Evolutionary conservation across 2,113 vertebrate species (phyloP), one percentile per base, ranked within the genome.

Genomic region (Canis aureus): DNA sequence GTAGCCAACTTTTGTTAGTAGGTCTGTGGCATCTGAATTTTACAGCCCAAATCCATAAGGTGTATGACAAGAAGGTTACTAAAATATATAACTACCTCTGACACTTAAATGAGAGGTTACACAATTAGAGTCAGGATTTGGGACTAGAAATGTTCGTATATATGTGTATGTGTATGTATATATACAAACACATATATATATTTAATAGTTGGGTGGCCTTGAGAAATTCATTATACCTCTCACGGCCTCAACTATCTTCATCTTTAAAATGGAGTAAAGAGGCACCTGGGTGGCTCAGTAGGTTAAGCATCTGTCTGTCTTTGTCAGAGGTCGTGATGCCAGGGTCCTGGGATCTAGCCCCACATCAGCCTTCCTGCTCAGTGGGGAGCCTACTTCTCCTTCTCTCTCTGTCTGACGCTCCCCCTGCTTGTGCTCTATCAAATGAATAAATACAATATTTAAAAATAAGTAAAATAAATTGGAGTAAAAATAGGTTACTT

Each of bases 231-330:
- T 38, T 88, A 23, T 2, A 43, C 4, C 13, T 85, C 57, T 93
- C 67, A 87, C 4, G 43, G 9, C 79, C 57, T 97, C 53, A 79
- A 69, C 32, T 88, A 91, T 89, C 66, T 85, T 97, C 35, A 27
- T 93, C 76, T 92, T 78, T 91, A 82, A 95, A 88, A 89, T 78
- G 27, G 8, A 87, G 19, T 69, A 74, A 95, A 93, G 43, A 43
- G 43, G 43, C 7, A 43, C 43, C 43, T 43, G 43, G 43, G 43
- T 43, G 43, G 43, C 43, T 43, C 5, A 8, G 43, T 43, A 43
- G 43, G 43, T 43, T 43, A 43, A 43, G 43, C 43, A 43, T 7
- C 43, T 43, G 7, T 43, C 43, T 43, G 43, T 43, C 43, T 43
- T 43, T 43, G 43, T 43, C 43, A 43, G 43, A 43, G 43, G 43